A percentile compares a stretch with the other conserved stretches of the same genome.
phyloP scores from a whole-genome alignment of 2,113 vertebrate species.

The Pseudopipra pipra region DNA sequence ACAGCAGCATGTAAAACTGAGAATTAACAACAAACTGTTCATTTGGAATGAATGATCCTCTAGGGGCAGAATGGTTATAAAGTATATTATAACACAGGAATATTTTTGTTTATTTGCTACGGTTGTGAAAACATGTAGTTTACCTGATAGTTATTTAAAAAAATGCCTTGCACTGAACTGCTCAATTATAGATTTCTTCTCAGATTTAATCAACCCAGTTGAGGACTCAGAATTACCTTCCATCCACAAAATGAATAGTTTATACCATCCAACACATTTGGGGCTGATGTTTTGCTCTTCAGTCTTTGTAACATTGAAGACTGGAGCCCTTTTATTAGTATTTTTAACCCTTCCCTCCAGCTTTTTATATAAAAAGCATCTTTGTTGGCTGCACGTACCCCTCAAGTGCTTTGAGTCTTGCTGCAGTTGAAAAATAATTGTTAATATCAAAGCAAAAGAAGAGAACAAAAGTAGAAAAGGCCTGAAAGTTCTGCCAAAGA shows the following conservation, averaged over 20 bases:
- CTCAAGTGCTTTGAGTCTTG: neutral
- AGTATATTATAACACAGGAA: neutral
- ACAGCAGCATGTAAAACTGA: neutral
- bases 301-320: neutral
- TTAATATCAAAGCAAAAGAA: neutral
- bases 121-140: neutral
- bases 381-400: neutral
- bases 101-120: conserved; percentile 3
- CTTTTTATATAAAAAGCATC: neutral
- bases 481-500: neutral
- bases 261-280: neutral
- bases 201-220: conserved; percentile 30
- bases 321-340: neutral
- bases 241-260: conserved; percentile 33
- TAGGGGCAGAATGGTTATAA: conserved; percentile 19
- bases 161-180: conserved; percentile 4
- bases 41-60: conserved; percentile 11
- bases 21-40: neutral
- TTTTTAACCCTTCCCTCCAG: neutral
- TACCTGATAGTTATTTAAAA: conserved; percentile 26
- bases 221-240: conserved; percentile 12
- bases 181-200: conserved; percentile 19
- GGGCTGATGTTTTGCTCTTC: neutral
- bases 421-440: neutral
- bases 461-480: neutral